Base-by-base conservation (phyloP, 2,113 vertebrate species). In the Arenaria interpres region DNA sequence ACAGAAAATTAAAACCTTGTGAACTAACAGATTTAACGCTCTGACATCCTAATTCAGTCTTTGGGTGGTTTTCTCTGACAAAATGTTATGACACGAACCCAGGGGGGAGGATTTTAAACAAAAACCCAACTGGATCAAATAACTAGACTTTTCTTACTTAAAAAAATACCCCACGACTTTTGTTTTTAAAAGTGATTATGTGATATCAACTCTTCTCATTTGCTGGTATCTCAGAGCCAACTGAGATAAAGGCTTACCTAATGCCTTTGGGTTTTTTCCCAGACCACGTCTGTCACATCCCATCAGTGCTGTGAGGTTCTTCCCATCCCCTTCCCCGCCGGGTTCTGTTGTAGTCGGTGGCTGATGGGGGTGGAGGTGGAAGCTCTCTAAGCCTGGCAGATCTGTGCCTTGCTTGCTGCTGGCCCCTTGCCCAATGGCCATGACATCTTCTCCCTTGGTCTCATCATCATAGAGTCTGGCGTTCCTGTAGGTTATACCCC, bases 381-480 rank as follows among this genome's bases (percentile, higher is more conserved):
- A 90, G 30, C 4, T 85, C 46, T 88, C 56, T 74, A 57, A 71
- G 33, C 51, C 37, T 45, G 50, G 30, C 35, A 74, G 16, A 2
- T 3, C 50, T 12, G 4, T 64, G 35, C 45, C 54, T 62, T 51
- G 35, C 64, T 48, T 4, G 0, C 33, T 76, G 30, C 54, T 85
- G 59, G 60, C 43, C 33, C 54, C 33, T 85, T 85, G 33, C 33
- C 37, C 46, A 10, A 7, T 0, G 2, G 30, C 45, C 27, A 3
- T 1, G 15, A 16, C 27, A 48, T n/a, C 30, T 59, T 73, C 32
- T 74, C 13, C 45, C 10, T 57, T 48, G 37, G n/a, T 57, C 56
- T 71, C 4, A 1, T 57, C 33, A 14, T 77, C 24, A 45, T 0
- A 0, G 30, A 60, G 39, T 59, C 23, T 25, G 63, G 30, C 2